Base-by-base conservation (phyloP, 2,113 vertebrate genomes). In the Ictidomys tridecemlineatus region DNA sequence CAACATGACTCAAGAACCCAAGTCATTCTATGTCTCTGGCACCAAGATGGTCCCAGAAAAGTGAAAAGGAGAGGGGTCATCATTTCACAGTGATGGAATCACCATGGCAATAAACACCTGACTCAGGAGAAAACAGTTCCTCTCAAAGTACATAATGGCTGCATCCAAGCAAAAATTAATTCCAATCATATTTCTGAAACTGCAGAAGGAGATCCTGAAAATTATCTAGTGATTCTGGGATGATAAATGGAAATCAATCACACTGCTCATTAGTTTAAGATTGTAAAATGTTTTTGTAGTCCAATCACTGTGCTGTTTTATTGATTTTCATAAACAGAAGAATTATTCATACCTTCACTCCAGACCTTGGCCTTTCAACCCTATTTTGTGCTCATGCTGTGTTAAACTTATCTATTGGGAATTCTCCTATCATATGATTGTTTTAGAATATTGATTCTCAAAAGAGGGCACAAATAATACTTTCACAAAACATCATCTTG, bases 271-370 rank as follows among this genome's bases (percentile, higher is more conserved):
- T 82, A 77, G 72, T 72, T 88, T 67, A 89, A 82, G 39, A 91
- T 48, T 73, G 4, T 61, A 65, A 78, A 89, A 70, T 77, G n/a
- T 28, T 78, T 85, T 34, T 80, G 13, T 42, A 20, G 61, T 61
- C 26, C 22, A 89, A 63, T 8, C 67, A 89, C 8, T 53, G 5
- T 85, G 70, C 12, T 58, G 10, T 76, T 93, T 92, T 48, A 48
- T n/a, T 93, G n/a, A 42, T 85, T 98, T 97, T 91, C 28, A 89
- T 77, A 82, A 77, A 88, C 10, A 56, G 37, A 94, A 95, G 87
- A 85, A 32, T 48, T 58, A 85, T 48, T 93, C 34, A 80, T 26
- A 45, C 24, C 24, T 95, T 96, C 48, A 9, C 53, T 93, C 12
- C 73, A 77, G 42, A 82, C n/a, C 30, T 78, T 63, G n/a, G 65